phyloP scores from a whole-genome alignment of 2,113 vertebrate genomes.

The Rafetus swinhoei region DNA sequence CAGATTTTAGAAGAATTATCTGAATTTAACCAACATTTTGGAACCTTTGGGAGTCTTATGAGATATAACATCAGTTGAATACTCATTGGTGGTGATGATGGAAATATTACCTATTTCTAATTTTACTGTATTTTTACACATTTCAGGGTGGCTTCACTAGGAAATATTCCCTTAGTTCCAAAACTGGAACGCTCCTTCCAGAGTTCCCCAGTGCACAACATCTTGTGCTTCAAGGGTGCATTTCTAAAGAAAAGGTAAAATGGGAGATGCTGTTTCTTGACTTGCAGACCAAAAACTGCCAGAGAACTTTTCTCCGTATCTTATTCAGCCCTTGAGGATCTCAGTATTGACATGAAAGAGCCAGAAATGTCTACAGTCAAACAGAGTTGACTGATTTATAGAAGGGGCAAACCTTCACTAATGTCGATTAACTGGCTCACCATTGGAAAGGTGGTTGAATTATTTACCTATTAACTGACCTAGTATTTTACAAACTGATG shows the following conservation, averaged over 20 bases:
- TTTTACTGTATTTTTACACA: conserved; percentile 23
- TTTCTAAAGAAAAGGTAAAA: conserved; percentile 96
- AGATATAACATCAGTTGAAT: background rate
- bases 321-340: conserved; percentile 65
- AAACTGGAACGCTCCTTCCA: conserved; percentile 96
- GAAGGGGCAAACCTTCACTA: conserved; percentile 75
- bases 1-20: background rate
- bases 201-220: conserved; percentile 96
- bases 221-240: conserved; percentile 90
- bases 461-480: conserved; percentile 81
- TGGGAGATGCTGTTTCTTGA: conserved; percentile 58
- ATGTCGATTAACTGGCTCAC: conserved; percentile 75
- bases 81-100: background rate
- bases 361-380: conserved; percentile 79
- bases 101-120: background rate
- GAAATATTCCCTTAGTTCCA: conserved; percentile 98
- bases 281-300: conserved; percentile 60
- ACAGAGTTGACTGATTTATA: conserved; percentile 83
- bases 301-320: conserved; percentile 66
- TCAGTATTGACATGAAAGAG: conserved; percentile 74
- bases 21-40: background rate
- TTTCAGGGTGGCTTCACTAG: conserved; percentile 96
- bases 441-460: conserved; percentile 77
- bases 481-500: conserved; percentile 74
- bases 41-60: rapidly evolving